phyloP scores from a whole-genome alignment of 2,888 invertebrate species.

The Criorhina ranunculi region DNA sequence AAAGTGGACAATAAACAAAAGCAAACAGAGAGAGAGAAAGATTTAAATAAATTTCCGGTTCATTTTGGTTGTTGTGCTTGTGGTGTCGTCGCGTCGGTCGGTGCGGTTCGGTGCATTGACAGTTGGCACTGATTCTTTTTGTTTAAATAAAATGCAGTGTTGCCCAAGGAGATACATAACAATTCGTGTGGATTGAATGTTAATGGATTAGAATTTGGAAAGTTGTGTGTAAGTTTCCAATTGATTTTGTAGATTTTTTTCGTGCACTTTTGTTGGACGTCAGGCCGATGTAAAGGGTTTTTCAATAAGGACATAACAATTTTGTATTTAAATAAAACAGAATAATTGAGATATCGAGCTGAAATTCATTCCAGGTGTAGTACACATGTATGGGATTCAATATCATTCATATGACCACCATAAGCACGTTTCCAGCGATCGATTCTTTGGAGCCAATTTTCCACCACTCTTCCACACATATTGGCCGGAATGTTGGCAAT shows the following conservation, averaged over 20 bases:
- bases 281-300: no score
- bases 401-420: no score
- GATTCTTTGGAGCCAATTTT: no score
- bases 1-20: slow-evolving; percentile 70
- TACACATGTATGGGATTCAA: no score
- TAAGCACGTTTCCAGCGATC: no score
- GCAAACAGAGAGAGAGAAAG: slow-evolving; percentile 21
- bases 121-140: slow-evolving; percentile 47
- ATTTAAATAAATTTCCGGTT: slow-evolving; percentile 71
- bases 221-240: background rate
- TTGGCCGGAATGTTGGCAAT: no score
- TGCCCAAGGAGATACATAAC: slow-evolving; percentile 6
- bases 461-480: no score
- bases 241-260: background rate
- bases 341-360: no score
- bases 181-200: slow-evolving; percentile 1
- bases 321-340: no score
- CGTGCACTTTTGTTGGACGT: background rate
- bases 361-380: no score
- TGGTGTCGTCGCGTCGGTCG: background rate
- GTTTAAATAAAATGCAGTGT: slow-evolving; percentile 16
- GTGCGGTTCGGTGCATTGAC: slow-evolving; percentile 40
- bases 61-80: slow-evolving; percentile 10
- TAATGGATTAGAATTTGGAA: slow-evolving; percentile 6
- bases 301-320: no score